A percentile compares a stretch with the other conserved stretches of the same genome.
Evolutionary conservation across 2,113 vertebrate species (phyloP).

Genomic region (Etheostoma spectabile): DNA sequence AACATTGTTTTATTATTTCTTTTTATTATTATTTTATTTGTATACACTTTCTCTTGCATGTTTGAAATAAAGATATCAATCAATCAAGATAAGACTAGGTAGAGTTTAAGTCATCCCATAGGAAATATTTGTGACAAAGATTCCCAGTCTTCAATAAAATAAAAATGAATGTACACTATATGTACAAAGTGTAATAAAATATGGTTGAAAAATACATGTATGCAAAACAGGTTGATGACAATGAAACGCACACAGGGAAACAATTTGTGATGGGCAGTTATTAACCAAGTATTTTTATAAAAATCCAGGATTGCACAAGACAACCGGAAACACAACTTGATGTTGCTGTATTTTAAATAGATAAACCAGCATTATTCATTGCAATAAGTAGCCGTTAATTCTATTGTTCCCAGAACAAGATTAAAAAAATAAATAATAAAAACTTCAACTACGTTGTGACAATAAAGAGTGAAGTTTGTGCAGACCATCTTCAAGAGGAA

Average conservation of each 20-base stretch:
- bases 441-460: not conserved
- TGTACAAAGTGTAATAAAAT: not conserved
- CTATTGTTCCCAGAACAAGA: not conserved
- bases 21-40: too few species aligned
- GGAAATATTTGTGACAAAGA: not conserved
- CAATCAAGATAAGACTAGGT: not conserved
- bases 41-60: too few species aligned
- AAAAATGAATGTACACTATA: not conserved
- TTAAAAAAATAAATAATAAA: conserved; percentile 1
- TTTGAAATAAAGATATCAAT: too few species aligned
- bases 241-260: too few species aligned
- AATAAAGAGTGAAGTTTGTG: not conserved
- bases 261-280: too few species aligned
- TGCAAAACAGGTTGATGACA: too few species aligned
- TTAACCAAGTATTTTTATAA: too few species aligned
- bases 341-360: not conserved
- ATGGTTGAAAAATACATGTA: not conserved
- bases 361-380: not conserved
- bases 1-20: too few species aligned
- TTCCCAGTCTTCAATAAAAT: not conserved
- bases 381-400: not conserved
- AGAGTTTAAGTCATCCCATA: not conserved
- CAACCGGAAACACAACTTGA: too few species aligned
- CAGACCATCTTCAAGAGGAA: not conserved
- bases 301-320: not conserved